Evolutionary conservation across 2,888 invertebrate genomes (phyloP).

Genomic region (Petrolisthes cinctipes): DNA sequence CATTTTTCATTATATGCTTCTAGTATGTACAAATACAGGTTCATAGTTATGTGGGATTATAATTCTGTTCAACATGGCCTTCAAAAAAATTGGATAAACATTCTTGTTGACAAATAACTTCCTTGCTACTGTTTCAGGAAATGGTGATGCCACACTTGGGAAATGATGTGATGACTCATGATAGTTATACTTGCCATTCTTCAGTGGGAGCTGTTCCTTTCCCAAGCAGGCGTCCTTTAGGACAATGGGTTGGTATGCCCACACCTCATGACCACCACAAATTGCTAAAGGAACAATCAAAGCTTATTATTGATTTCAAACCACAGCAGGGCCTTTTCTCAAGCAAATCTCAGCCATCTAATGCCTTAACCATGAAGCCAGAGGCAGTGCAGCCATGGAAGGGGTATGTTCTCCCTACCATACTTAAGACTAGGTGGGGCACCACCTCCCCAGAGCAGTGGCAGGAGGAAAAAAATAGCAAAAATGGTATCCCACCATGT

Average conservation of each 20-base stretch:
- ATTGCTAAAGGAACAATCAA: not conserved
- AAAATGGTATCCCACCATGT: slow-evolving; percentile 28
- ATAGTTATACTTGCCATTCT: slow-evolving; percentile 29
- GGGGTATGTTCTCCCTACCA: too few species aligned
- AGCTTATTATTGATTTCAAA: not conserved
- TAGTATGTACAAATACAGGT: too few species aligned
- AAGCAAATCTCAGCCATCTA: not conserved
- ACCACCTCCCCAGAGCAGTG: not conserved
- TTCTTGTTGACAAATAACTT: too few species aligned
- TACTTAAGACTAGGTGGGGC: not conserved
- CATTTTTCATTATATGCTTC: too few species aligned
- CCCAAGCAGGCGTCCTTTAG: slow-evolving; percentile 23
- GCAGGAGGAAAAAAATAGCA: slow-evolving; percentile 11
- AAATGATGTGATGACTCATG: slow-evolving; percentile 33
- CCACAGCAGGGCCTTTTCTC: not conserved
- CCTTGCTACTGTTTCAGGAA: not conserved
- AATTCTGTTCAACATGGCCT: too few species aligned
- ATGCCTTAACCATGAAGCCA: not conserved
- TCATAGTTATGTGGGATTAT: too few species aligned
- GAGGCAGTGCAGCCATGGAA: not conserved
- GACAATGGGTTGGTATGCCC: slow-evolving; percentile 44
- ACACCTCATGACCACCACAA: not conserved
- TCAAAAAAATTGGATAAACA: too few species aligned
- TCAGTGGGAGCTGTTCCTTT: slow-evolving; percentile 9
- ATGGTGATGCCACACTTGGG: slow-evolving; percentile 27